Evolutionary conservation across 2,113 vertebrate species (phyloP).

Genomic region (Sarotherodon lohbergeri): DNA sequence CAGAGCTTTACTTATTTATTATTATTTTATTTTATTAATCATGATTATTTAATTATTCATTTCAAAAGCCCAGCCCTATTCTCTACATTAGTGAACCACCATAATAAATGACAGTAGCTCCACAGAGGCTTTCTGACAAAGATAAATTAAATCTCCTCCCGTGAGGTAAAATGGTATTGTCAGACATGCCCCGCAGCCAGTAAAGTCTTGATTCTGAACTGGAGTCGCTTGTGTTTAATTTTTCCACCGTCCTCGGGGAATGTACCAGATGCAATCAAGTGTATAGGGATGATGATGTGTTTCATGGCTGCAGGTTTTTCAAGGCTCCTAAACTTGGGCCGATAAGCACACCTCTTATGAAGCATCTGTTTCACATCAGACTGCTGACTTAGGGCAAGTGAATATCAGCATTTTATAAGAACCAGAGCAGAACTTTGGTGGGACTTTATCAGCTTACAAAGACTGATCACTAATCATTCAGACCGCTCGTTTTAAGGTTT

Average conservation of each 20-base stretch:
- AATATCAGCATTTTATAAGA: neutral
- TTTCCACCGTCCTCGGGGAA: neutral
- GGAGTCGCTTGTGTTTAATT: neutral
- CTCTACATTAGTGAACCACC: neutral
- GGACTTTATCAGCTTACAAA: neutral
- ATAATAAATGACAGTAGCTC: neutral
- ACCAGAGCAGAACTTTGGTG: neutral
- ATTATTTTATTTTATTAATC: neutral
- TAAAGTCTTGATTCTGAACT: neutral
- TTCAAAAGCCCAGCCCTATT: neutral
- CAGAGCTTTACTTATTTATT: neutral
- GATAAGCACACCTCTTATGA: neutral
- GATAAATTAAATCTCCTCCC: neutral
- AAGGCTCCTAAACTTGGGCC: neutral
- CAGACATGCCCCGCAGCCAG: neutral
- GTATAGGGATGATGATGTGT: neutral
- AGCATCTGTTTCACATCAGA: neutral
- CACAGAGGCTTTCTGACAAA: neutral
- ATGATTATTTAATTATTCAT: neutral
- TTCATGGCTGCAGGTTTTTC: neutral
- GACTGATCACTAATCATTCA: neutral
- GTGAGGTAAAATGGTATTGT: neutral
- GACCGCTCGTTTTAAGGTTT: neutral
- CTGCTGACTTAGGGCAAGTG: neutral
- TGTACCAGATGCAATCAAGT: neutral